Conservation (phyloP, 2,888 invertebrate species). For the Palloptera scutellata region DNA sequence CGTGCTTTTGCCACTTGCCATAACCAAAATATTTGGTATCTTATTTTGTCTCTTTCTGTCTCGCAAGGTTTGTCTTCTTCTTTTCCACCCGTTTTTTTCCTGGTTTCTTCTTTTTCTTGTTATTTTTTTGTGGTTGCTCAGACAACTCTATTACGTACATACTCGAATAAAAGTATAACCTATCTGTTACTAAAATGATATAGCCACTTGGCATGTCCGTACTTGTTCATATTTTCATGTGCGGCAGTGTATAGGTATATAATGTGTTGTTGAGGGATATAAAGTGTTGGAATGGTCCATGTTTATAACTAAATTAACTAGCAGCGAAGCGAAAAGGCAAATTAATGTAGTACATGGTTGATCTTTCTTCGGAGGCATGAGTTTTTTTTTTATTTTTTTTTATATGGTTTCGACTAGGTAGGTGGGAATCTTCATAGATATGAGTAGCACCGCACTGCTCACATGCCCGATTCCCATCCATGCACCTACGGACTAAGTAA, state of each 20-base stretch:
- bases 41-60: not conserved
- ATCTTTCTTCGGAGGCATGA: no score
- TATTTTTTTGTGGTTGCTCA: not conserved
- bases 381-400: no score
- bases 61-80: not conserved
- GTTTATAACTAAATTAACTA: not conserved
- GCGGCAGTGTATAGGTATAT: no score
- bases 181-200: conserved; percentile 1
- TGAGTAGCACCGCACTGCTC: no score
- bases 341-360: no score
- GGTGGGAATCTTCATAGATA: no score
- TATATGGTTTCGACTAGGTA: no score
- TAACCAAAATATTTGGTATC: not conserved
- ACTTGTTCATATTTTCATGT: not conserved
- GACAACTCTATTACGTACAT: not conserved
- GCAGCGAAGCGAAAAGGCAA: not conserved
- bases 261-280: not conserved
- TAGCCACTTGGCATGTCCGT: conserved; percentile 9
- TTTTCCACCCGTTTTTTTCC: not conserved
- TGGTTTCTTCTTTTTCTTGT: not conserved
- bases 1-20: not conserved
- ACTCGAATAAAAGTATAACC: no score
- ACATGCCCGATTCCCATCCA: no score
- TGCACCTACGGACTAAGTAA: no score
- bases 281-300: not conserved